Conservation (phyloP, 35 echinoderm and acorn worm species). For the Heliocidaris tuberculata region DNA sequence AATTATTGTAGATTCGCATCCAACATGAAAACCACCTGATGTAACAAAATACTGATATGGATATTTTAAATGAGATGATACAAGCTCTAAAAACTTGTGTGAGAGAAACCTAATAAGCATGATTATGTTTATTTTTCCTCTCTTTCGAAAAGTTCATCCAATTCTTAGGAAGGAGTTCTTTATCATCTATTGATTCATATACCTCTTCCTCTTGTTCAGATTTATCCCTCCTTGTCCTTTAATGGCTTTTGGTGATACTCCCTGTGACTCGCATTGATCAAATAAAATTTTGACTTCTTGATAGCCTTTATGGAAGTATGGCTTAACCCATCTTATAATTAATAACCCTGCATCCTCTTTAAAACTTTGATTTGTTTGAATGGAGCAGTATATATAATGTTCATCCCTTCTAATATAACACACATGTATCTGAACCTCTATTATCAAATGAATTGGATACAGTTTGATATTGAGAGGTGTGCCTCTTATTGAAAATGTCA, state of each 20-base stretch:
- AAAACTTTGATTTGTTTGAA: conserved; percentile 31
- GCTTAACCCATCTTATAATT: neutral
- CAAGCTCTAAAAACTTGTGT: conserved; percentile 2
- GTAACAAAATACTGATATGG: conserved; percentile 48
- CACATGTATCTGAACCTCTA: neutral
- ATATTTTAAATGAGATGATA: neutral
- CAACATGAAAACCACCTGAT: conserved; percentile 58
- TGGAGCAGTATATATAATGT: conserved; percentile 45
- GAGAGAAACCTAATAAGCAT: conserved; percentile 47
- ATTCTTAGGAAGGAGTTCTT: neutral
- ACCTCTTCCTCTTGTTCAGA: neutral
- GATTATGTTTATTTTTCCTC: conserved; percentile 31
- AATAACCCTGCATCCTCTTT: conserved; percentile 37
- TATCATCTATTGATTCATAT: conserved; percentile 14
- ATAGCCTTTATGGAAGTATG: conserved; percentile 18
- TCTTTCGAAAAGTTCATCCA: conserved; percentile 47
- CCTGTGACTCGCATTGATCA: conserved; percentile 59
- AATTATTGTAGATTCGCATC: neutral
- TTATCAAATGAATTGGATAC: neutral
- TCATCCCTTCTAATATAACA: conserved; percentile 50
- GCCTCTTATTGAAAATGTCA: neutral
- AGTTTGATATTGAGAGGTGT: neutral
- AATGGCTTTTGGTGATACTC: conserved; percentile 53
- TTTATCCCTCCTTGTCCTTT: conserved; percentile 41
- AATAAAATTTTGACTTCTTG: conserved; percentile 58